Percentiles rank a stretch among this genome's conserved stretches.
Evolutionary conservation across 1,140 invertebrate species (phyloP).

Genomic region (Brachionus plicatilis): DNA sequence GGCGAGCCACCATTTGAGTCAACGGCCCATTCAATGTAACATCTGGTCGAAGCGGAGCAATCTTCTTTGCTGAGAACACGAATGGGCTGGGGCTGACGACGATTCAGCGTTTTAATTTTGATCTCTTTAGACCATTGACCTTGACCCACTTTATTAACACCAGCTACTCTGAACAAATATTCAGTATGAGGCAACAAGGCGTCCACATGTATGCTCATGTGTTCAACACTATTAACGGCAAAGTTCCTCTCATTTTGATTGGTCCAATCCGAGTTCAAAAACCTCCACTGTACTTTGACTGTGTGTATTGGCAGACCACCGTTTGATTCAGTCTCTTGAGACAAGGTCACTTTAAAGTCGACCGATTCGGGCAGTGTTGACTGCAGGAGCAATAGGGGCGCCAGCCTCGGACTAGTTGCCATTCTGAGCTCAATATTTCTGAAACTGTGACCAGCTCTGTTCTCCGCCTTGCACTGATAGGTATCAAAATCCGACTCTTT

Average conservation of each 20-base stretch:
- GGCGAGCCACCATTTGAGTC: conserved; percentile 20
- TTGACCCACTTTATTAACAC: conserved; percentile 3
- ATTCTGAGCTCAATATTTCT: background rate
- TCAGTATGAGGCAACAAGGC: conserved; percentile 3
- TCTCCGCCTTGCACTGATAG: conserved; percentile 30
- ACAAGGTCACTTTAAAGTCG: background rate
- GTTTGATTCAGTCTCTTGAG: background rate
- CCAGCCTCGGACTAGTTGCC: background rate
- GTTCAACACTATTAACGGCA: background rate
- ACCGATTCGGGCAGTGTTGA: background rate
- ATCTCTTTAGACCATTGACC: background rate
- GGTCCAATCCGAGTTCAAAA: conserved; percentile 13
- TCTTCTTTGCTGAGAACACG: conserved; percentile 4
- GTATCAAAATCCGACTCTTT: background rate
- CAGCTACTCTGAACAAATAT: conserved; percentile 14
- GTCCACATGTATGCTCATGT: background rate
- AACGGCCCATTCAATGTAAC: conserved; percentile 16
- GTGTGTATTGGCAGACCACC: conserved; percentile 3
- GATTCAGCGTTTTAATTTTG: background rate
- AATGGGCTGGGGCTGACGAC: background rate
- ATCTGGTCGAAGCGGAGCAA: background rate
- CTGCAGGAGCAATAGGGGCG: background rate
- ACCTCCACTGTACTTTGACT: conserved; percentile 11
- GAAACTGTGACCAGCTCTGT: background rate
- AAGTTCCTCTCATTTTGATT: conserved; percentile 23